Evolutionary conservation across 1,140 invertebrate genomes (phyloP).

Genomic region (Adelges cooleyi): DNA sequence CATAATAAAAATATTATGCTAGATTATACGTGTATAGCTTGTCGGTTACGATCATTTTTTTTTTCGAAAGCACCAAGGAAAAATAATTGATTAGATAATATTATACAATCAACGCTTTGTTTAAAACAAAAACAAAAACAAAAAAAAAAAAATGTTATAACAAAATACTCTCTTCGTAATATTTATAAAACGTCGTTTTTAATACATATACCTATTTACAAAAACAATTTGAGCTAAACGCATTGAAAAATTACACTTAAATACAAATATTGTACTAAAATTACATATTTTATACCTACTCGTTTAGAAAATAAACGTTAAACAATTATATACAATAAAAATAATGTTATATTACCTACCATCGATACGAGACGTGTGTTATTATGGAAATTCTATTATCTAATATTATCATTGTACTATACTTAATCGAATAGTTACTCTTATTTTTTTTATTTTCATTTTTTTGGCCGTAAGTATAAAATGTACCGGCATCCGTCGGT

Average conservation of each 20-base stretch:
- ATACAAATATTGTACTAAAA: conserved; percentile 16
- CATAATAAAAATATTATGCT: too few relatives aligned
- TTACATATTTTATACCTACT: conserved; percentile 27
- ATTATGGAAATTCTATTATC: conserved; percentile 19
- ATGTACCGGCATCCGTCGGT: too few relatives aligned
- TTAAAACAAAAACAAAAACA: conserved; percentile 7
- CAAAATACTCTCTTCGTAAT: conserved; percentile 20
- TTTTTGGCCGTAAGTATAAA: too few relatives aligned
- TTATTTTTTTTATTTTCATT: neutral
- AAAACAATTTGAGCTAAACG: neutral
- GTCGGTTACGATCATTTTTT: conserved; percentile 12
- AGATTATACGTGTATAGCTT: neutral
- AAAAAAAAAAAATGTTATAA: too few relatives aligned
- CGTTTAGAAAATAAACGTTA: too few relatives aligned
- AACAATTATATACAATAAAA: too few relatives aligned
- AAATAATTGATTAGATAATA: conserved; percentile 13
- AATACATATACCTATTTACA: neutral
- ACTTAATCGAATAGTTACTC: too few relatives aligned
- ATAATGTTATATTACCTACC: conserved; percentile 13
- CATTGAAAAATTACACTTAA: conserved; percentile 25
- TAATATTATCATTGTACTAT: neutral
- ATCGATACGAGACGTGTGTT: conserved; percentile 6
- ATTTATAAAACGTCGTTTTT: conserved; percentile 17
- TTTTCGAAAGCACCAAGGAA: conserved; percentile 19
- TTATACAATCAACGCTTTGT: conserved; percentile 5